These are phyloP conservation scores for Drosophila diplacantha DNA, from an alignment of 2,888 invertebrate species.

Conservation along the genomic window DNA sequence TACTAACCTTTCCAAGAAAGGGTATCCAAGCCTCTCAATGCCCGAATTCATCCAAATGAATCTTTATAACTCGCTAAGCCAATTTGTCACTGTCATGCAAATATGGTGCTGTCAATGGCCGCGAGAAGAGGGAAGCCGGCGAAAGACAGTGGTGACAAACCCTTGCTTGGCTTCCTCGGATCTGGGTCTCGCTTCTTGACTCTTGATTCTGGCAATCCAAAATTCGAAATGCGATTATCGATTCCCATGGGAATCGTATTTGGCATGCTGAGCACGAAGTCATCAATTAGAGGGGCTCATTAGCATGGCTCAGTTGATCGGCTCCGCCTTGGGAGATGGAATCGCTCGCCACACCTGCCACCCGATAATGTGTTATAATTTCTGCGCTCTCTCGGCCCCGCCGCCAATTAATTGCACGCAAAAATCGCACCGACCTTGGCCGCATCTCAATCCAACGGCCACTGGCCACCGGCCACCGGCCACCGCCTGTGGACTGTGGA, in stretches of 20 bases:
- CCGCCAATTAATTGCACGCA: conserved; percentile 44
- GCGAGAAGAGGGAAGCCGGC: conserved; percentile 18
- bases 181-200: not conserved
- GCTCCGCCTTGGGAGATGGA: conserved; percentile 1
- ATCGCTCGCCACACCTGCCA: conserved; percentile 8
- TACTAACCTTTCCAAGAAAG: not conserved
- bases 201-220: not conserved
- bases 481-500: not conserved
- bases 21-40: not conserved
- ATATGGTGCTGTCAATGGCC: conserved; percentile 15
- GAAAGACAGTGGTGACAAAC: conserved; percentile 16
- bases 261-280: conserved; percentile 14
- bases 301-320: conserved; percentile 42
- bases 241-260: conserved; percentile 16
- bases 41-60: not conserved
- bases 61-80: conserved; percentile 28
- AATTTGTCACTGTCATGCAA: conserved; percentile 38
- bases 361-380: conserved; percentile 42
- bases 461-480: not conserved
- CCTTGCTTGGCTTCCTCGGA: conserved; percentile 21
- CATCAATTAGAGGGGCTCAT: conserved; percentile 26
- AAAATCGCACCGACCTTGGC: conserved; percentile 43
- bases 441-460: conserved; percentile 16
- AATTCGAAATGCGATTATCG: not conserved
- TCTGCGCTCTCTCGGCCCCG: conserved; percentile 24